Evolutionary conservation across 2,888 invertebrate genomes (phyloP).

Genomic region (Xylota segnis): DNA sequence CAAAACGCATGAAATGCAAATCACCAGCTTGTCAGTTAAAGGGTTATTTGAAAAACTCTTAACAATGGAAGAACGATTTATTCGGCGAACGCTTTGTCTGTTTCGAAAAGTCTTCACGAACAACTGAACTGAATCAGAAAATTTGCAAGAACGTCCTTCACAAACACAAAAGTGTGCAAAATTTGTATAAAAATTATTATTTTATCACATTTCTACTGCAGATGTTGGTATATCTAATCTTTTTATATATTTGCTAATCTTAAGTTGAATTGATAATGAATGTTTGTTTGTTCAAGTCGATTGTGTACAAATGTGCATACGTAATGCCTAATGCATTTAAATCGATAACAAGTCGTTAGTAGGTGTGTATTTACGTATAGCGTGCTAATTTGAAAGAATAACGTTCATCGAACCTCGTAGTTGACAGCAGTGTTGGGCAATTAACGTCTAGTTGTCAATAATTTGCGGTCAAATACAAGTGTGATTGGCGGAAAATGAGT

Average conservation of each 20-base stretch:
- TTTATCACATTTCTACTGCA: constrained; percentile 24
- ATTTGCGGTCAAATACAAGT: too few species aligned
- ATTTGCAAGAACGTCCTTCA: constrained; percentile 30
- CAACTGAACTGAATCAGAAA: constrained; percentile 23
- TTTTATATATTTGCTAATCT: constrained; percentile 24
- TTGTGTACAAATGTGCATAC: constrained; percentile 35
- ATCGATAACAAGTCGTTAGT: not conserved
- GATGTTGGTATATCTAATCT: constrained; percentile 36
- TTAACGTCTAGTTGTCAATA: too few species aligned
- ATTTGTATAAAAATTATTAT: not conserved
- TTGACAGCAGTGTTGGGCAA: too few species aligned
- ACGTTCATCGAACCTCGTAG: too few species aligned
- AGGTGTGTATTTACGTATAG: not conserved
- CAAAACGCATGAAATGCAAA: not conserved
- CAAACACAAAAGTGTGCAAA: constrained; percentile 9
- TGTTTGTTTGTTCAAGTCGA: constrained; percentile 6
- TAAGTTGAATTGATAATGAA: constrained; percentile 37
- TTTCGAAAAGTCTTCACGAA: constrained; percentile 1
- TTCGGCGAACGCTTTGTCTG: not conserved
- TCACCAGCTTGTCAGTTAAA: not conserved
- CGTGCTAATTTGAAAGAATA: not conserved
- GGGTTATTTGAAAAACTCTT: not conserved
- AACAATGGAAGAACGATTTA: not conserved
- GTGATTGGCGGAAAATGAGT: too few species aligned
- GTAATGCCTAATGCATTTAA: constrained; percentile 20